phyloP scores from a whole-genome alignment of 1,140 invertebrate genomes.

The Bombus fervidus region DNA sequence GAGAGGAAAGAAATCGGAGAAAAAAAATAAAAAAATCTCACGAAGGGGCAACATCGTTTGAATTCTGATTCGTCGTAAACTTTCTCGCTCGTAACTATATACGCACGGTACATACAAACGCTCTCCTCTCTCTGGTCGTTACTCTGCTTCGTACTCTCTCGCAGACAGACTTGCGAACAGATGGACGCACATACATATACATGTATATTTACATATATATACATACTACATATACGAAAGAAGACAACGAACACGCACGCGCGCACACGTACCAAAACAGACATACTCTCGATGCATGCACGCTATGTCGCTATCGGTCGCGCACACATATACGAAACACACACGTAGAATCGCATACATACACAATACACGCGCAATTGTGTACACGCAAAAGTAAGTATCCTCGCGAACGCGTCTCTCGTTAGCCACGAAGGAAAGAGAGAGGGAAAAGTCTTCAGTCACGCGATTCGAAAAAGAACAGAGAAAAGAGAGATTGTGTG shows the following conservation, averaged over 20 bases:
- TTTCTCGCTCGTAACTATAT: conserved; percentile 60
- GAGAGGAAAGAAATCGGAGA: not conserved
- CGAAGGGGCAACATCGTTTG: conserved; percentile 49
- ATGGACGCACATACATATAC: conserved; percentile 26
- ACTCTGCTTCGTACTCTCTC: conserved; percentile 37
- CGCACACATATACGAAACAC: not conserved
- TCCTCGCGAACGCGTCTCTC: conserved; percentile 22
- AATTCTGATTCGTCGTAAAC: conserved; percentile 59
- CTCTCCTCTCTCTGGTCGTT: conserved; percentile 52
- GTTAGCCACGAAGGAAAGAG: not conserved
- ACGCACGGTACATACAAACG: conserved; percentile 51
- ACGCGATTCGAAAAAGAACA: conserved; percentile 8
- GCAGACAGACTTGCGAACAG: conserved; percentile 21
- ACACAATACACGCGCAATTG: conserved; percentile 16
- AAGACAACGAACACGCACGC: not conserved
- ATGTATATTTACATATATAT: conserved; percentile 20
- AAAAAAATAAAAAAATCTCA: conserved; percentile 36
- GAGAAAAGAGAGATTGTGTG: not conserved
- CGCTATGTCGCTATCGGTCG: conserved; percentile 11
- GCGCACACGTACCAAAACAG: not conserved
- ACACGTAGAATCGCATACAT: conserved; percentile 7
- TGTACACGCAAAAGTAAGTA: conserved; percentile 25
- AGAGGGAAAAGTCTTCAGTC: not conserved
- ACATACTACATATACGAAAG: conserved; percentile 6
- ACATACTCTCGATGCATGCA: conserved; percentile 26